Base-by-base conservation (phyloP, 1,140 invertebrate genomes). In the Bombus terrestris region DNA sequence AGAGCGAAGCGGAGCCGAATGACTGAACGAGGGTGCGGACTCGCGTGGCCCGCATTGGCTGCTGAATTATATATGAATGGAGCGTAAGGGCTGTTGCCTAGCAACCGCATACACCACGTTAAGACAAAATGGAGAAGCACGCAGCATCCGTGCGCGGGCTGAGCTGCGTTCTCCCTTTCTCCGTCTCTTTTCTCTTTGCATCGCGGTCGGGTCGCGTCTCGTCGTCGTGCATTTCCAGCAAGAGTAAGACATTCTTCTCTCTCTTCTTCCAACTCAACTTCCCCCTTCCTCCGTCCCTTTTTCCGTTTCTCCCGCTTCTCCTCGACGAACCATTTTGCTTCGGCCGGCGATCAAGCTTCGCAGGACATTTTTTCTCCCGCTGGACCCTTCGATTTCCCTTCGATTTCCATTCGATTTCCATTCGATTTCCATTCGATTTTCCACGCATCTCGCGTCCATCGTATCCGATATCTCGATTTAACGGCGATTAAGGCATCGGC, bases 1-100 rank as follows among this genome's bases (percentile, higher is more conserved):
- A 91, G 92, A 93, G 90, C 88, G 75, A 88, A 90, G 88, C 86
- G 90, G 81, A 89, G 82, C 84, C 85, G 91, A 91, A 90, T 87
- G 91, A 91, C 88, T 87, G 92, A 85, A 92, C 90, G 91, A 92
- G 90, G 93, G 92, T 93, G 92, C 91, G 92, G 93, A 91, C 88
- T 93, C 94, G 94, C 95, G 94, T 95, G 95, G 94, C 94, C 94
- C 94, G 95, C 94, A 95, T 95, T 95, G 94, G 94, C 92, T 95
- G 94, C 86, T 95, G 94, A 95, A 95, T 95, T 95, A 95, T 95
- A 95, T 94, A 95, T 95, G 95, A 95, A 94, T 93, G 92, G 95
- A 95, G 94, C 94, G 94, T 95, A 95, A 95, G 94, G 94, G 94
- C 94, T 94, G 95, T 95, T 95, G 95, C 95, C 93, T 94, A 93